Conservation (phyloP, 2,797 vertebrate genomes). For the Sebastolobus altivelis region DNA sequence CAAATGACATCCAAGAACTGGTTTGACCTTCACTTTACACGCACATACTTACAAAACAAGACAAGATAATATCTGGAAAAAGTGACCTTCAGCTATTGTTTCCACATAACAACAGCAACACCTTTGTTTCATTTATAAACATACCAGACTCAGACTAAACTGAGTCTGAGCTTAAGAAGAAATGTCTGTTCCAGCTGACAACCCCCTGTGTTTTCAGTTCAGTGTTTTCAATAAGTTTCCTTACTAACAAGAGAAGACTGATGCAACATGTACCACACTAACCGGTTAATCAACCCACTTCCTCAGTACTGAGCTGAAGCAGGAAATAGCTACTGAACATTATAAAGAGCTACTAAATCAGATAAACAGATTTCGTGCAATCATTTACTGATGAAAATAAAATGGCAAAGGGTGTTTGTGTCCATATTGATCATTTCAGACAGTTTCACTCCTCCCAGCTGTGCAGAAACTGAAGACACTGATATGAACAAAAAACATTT, state of each 20-base stretch:
- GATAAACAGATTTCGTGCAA: background rate
- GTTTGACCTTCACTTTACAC: background rate
- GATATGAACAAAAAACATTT: background rate
- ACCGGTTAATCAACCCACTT: background rate
- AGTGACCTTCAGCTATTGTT: conserved; percentile 1
- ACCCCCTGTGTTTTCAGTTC: too few species aligned
- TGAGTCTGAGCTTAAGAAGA: fast-evolving
- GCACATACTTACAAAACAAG: background rate
- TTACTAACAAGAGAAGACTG: background rate
- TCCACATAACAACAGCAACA: conserved; percentile 6
- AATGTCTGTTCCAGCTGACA: background rate
- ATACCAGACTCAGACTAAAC: background rate
- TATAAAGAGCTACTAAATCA: background rate
- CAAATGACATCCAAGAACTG: background rate
- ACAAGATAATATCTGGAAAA: background rate
- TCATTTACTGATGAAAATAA: background rate
- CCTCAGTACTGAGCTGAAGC: background rate
- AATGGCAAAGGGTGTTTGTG: background rate
- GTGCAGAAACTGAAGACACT: background rate
- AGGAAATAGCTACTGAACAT: background rate
- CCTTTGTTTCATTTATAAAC: conserved; percentile 9
- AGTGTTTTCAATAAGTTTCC: background rate
- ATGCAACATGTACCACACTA: fast-evolving
- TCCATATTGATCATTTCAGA: background rate
- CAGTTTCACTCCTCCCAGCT: too few species aligned